Percentiles rank a stretch among this genome's conserved stretches.
These are phyloP conservation scores for Mesorhabditis belari DNA, from an alignment of 2,888 invertebrate species.

Conservation along the genomic window DNA sequence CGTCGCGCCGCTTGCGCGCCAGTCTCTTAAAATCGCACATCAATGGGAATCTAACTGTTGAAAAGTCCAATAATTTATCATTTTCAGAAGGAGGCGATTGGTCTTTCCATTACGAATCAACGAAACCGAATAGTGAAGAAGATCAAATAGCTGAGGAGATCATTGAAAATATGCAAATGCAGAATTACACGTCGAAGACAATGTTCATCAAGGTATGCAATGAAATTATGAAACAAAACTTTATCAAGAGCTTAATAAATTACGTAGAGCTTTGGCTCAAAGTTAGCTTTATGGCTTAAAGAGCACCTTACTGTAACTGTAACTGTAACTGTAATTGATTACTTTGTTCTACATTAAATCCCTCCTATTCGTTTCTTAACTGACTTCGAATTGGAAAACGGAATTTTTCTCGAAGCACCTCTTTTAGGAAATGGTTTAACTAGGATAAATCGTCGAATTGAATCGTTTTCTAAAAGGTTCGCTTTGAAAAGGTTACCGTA, in stretches of 20 bases:
- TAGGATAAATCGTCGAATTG: too few relatives aligned
- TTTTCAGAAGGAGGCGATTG: constrained; percentile 50
- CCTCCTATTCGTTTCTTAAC: too few relatives aligned
- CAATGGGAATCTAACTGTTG: constrained; percentile 71
- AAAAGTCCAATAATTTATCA: constrained; percentile 9
- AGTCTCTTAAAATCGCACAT: constrained; percentile 68
- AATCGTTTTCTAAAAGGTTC: too few relatives aligned
- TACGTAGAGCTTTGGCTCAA: too few relatives aligned
- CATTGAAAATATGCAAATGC: constrained; percentile 41
- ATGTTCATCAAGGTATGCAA: constrained; percentile 66
- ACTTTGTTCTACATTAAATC: not conserved
- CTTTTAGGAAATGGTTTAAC: too few relatives aligned
- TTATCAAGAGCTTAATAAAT: too few relatives aligned
- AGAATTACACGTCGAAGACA: constrained; percentile 72
- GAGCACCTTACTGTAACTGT: too few relatives aligned
- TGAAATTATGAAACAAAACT: not conserved
- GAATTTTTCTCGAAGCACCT: too few relatives aligned
- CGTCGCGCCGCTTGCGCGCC: constrained; percentile 38
- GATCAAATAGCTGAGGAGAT: constrained; percentile 33
- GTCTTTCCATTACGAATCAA: constrained; percentile 45
- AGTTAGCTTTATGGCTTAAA: too few relatives aligned
- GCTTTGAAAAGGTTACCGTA: too few relatives aligned
- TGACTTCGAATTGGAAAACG: too few relatives aligned
- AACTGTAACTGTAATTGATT: not conserved
- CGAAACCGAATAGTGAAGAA: constrained; percentile 44